Base-by-base conservation (phyloP, 2,113 vertebrate genomes). In the Mionectes macconnelli region DNA sequence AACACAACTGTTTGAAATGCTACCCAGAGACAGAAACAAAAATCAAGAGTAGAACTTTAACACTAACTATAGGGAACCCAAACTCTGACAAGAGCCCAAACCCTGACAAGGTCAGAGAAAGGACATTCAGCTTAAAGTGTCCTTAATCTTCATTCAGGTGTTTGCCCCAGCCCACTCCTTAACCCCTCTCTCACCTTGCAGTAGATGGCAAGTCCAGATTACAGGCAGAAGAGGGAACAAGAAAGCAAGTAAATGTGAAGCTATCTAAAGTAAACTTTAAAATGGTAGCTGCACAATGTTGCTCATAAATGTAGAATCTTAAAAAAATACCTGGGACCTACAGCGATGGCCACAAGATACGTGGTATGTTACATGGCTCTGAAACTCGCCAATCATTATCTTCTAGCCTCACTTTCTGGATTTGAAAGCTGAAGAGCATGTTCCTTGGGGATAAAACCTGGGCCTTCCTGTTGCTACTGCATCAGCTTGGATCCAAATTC, bases 301-400 rank as follows among this genome's bases (percentile, higher is more conserved):
- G 72, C 42, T 67, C 13, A 74, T 66, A 86, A 67, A 84, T 89
- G 62, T 11, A 93, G 39, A 93, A 93, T 77, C 49, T 80, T 73
- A 76, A 90, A 91, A 66, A 87, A 73, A 79, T 89, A 95, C 88
- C 95, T 96, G 93, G 39, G 76, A 93, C 92, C 94, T 92, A 96
- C 69, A 95, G 49, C 33, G 70, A 74, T 66, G 87, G 69, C 81
- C 84, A 91, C 57, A 70, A 79, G 89, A 72, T 24, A 74, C 0
- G 20, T 74, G 50, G 67, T 57, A 39, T 30, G 11, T 85, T 79
- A 96, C 49, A 73, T 72, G 77, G 62, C 52, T 87, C 91, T 95
- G 91, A 66, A 89, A 85, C 63, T 83, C 27, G 0, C 85, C 93
- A 93, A 37, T 55, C 87, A 85, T 66, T 45, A 59, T 89, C 95